Conservation (phyloP, 1,140 invertebrate genomes). For the Aphelenchoides avenae region DNA sequence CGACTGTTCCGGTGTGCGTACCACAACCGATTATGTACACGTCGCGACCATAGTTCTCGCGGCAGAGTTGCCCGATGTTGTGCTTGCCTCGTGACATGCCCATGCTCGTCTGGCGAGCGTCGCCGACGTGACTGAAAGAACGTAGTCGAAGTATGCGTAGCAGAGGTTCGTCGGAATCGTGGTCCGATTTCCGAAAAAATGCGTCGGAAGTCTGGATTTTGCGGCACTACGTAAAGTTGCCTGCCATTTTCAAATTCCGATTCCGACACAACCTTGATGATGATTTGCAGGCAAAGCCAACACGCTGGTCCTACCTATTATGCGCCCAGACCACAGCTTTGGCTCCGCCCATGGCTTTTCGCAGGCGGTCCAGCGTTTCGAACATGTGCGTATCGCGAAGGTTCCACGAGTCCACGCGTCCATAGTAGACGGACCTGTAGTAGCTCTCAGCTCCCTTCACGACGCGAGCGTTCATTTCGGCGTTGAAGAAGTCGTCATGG, state of each 20-base stretch:
- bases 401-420: no score
- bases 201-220: no score
- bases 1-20: conserved; percentile 4
- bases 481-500: background rate
- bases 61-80: background rate
- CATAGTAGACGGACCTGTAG: background rate
- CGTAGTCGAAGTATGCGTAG: no score
- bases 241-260: no score
- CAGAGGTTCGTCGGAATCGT: no score
- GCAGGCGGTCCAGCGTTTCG: background rate
- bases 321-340: conserved; percentile 3
- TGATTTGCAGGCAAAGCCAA: no score
- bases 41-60: background rate
- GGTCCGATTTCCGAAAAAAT: no score
- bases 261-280: no score
- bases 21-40: conserved; percentile 1
- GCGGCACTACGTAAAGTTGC: no score
- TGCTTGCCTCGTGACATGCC: background rate
- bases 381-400: no score
- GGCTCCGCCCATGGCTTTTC: background rate
- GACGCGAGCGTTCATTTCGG: background rate
- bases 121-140: conserved; percentile 2
- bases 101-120: background rate
- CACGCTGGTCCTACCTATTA: no score
- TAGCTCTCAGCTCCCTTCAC: background rate